These are phyloP conservation scores for Drosophila nigricruria DNA, from an alignment of 2,888 invertebrate genomes.

Conservation along the genomic window DNA sequence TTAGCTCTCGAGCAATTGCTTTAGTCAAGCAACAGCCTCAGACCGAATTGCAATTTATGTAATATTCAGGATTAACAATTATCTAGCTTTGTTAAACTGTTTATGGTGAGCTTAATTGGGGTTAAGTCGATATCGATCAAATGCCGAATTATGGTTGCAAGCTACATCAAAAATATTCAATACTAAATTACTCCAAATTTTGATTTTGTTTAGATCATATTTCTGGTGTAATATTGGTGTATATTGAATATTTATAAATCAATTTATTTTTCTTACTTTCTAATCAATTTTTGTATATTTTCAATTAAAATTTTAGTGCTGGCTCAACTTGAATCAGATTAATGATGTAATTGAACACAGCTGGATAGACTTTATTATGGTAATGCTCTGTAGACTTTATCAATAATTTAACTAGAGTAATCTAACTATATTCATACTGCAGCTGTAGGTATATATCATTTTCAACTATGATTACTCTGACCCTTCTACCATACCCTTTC, in stretches of 20 bases:
- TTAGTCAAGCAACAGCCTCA: slow-evolving; percentile 2
- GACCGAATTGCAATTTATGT: slow-evolving; percentile 26
- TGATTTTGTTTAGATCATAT: no score
- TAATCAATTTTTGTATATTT: no score
- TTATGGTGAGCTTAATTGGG: neutral
- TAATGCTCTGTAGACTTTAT: neutral
- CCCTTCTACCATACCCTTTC: neutral
- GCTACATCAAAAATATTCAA: neutral
- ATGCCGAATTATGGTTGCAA: neutral
- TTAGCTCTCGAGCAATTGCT: slow-evolving; percentile 21
- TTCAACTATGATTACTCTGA: neutral
- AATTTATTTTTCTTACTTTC: no score
- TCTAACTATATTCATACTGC: neutral
- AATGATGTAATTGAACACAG: no score
- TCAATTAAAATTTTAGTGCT: no score
- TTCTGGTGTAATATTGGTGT: no score
- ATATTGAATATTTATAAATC: no score
- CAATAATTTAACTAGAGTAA: neutral
- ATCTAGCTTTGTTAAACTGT: neutral
- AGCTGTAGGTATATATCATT: no score
- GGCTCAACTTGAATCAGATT: no score
- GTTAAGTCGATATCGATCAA: neutral
- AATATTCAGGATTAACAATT: slow-evolving; percentile 18
- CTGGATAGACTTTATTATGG: neutral
- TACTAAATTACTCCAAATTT: no score